Evolutionary conservation across 2,888 invertebrate genomes (phyloP), one percentile per base, ranked within the genome.

Genomic region (Dendrolimus houi): DNA sequence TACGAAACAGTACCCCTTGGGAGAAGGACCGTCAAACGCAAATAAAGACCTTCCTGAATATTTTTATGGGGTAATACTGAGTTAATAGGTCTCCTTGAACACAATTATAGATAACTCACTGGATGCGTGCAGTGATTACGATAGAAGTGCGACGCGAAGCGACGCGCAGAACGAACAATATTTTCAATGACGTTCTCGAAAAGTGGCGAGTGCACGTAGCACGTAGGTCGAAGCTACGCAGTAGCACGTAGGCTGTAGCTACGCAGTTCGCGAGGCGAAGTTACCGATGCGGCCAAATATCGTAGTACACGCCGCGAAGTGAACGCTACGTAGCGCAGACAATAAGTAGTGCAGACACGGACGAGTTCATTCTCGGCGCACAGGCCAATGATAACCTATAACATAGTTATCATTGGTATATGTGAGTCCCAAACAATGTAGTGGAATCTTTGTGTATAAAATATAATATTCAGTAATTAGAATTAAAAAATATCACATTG

Each of bases 341-440:
- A 84, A 89, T 87, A 87, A 90, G 88, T 79, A 87, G 90, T 89
- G 90, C 89, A 88, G 90, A 86, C 87, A 87, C 89, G 85, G 90
- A 81, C 79, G 90, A 83, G 80, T 87, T 87, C 83, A 77, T 76
- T 86, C 90, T 88, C 90, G 89, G 87, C 88, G 90, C 89, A 90
- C 90, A 88, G 87, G 90, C 89, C 90, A 90, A 90, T 90, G 90
- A 89, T 90, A 90, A 90, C 90, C 90, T 90, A 90, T 90, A 90
- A 90, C 90, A 90, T 87, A 90, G 89, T 89, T 90, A 89, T 90
- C 90, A 90, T 90, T 90, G 90, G 90, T 89, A 81, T 88, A 85
- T 74, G 83, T 85, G 83, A 77, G 72, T 82, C 77, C 71, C 78
- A 74, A 75, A 76, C 68, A 58, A 64, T 77, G 80, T 79, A 64